Base-by-base conservation (phyloP, 1,140 invertebrate genomes). In the Choristoneura fumiferana region DNA sequence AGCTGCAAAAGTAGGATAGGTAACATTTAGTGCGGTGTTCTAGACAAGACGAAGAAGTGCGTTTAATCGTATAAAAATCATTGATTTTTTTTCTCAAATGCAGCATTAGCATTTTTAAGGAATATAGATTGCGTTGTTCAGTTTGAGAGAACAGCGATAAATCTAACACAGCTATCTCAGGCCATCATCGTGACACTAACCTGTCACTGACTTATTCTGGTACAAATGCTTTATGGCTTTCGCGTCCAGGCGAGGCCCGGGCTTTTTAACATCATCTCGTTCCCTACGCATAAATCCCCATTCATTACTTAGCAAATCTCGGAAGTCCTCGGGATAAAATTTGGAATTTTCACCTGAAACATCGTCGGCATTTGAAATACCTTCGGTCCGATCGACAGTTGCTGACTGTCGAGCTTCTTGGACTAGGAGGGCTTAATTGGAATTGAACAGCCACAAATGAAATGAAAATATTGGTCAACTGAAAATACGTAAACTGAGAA, bases 181-280 rank as follows among this genome's bases (percentile, higher is more conserved):
- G 70, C 73, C 65, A 54, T 62, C 65, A 54, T 62, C 53, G 81
- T 86, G 84, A 87, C 84, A 89, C 86, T 89, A 86, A 89, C 86
- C 84, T 87, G 84, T 80, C 84, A 87, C 84, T 64, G 83, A 76
- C 69, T 84, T 84, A 81, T 87, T 87, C 77, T 78, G 74, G 80
- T 79, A 79, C 71, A 82, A 82, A 74, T 84, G 72, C 75, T 81
- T 87, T 83, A 87, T 76, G 34, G 72, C 78, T 78, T 89, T 83
- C 56, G 84, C 85, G 69, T 90, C 92, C 84, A 94, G 93, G 40
- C 91, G 92, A 15, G 97, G 96, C 33, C 97, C 96, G 1, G 97
- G 96, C 90, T 98, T 98, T 89, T 98, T 98, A n/a, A 97, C 96
- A 88, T 98, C 96, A 36, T 97, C 91, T 69, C 96, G 92, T 91